A percentile compares a stretch with the other conserved stretches of the same genome.
Conservation (phyloP, 1,140 invertebrate species). For the Diorhabda sublineata region DNA sequence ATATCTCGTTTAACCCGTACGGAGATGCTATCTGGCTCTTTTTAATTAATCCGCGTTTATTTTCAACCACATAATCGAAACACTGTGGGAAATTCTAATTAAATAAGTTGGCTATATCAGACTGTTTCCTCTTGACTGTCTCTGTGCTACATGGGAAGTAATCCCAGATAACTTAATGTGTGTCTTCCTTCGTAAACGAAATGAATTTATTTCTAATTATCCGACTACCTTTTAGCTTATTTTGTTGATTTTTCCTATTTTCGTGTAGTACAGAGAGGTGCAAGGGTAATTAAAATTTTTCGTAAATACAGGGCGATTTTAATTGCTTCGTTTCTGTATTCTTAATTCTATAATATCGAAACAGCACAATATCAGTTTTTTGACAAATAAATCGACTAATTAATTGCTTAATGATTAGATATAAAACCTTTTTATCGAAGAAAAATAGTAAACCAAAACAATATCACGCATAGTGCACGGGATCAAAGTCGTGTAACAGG, state of each 20-base stretch:
- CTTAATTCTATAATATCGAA: no score
- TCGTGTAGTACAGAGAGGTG: neutral
- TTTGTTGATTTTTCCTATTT: conserved; percentile 3
- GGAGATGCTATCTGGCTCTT: neutral
- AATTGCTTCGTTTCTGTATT: no score
- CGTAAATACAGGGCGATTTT: no score
- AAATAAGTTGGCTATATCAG: conserved; percentile 2
- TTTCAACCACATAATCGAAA: conserved; percentile 2
- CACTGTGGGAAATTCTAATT: neutral
- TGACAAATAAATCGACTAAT: no score
- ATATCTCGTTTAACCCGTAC: neutral
- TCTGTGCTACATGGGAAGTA: neutral
- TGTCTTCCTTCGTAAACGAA: neutral
- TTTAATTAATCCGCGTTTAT: neutral
- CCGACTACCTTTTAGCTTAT: neutral
- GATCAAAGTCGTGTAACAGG: no score
- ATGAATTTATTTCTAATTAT: conserved; percentile 3
- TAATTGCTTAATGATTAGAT: no score
- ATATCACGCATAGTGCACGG: no score
- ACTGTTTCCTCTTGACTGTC: neutral
- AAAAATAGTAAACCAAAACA: no score
- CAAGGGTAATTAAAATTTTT: no score
- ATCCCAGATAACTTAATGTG: neutral
- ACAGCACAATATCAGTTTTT: no score
- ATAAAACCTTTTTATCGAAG: no score